These are phyloP conservation scores for Sakesphorus luctuosus DNA, from an alignment of 2,113 vertebrate species.

Conservation along the genomic window DNA sequence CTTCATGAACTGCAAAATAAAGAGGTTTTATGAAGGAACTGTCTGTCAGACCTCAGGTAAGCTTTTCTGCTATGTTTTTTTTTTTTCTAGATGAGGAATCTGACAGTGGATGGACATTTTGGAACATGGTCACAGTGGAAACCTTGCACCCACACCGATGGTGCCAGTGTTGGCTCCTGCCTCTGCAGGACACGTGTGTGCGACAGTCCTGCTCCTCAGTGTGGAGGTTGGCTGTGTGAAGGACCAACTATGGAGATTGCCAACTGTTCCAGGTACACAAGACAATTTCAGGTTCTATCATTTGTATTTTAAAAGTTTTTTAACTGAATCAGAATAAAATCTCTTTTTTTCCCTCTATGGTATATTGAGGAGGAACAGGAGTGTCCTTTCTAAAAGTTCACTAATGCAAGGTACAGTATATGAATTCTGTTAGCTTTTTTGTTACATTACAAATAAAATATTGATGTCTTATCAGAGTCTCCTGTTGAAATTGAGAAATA, in stretches of 20 bases:
- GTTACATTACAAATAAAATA: neutral
- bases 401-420: neutral
- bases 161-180: conserved; percentile 83
- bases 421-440: neutral
- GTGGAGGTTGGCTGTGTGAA: conserved; percentile 89
- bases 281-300: neutral
- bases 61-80: neutral
- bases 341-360: neutral
- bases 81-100: conserved; percentile 85
- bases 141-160: conserved; percentile 85
- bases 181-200: conserved; percentile 90
- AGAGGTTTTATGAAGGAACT: neutral
- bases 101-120: conserved; percentile 91
- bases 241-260: conserved; percentile 90
- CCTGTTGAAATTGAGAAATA: neutral
- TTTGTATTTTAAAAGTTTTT: neutral
- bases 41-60: neutral
- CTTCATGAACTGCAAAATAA: neutral
- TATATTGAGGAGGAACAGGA: neutral
- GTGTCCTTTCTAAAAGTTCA: neutral
- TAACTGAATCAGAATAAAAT: neutral
- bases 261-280: conserved; percentile 92
- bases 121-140: conserved; percentile 89
- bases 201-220: conserved; percentile 88
- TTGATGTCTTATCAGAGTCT: neutral